Conservation (phyloP, 2,797 vertebrate genomes). For the Antrozous pallidus region DNA sequence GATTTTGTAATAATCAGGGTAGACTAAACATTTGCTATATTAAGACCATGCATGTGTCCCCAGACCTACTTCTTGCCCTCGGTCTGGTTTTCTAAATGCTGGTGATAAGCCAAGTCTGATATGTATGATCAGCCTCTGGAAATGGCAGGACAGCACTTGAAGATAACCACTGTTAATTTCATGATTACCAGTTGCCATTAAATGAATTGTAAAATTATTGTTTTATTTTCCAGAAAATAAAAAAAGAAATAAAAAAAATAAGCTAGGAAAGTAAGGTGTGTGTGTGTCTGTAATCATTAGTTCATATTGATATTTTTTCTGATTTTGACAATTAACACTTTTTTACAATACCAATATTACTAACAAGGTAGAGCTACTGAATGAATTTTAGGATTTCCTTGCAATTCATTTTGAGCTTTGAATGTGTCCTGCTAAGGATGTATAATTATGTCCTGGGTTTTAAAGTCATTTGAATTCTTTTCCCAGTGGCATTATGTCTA, state of each 20-base stretch:
- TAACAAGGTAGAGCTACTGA: neutral
- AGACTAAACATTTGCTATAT: constrained; percentile 88
- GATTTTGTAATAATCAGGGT: constrained; percentile 81
- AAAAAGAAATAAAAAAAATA: no score
- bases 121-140: neutral
- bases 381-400: constrained; percentile 10
- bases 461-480: neutral
- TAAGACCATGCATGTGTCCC: constrained; percentile 82
- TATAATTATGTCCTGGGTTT: neutral
- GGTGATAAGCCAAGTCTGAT: constrained; percentile 73
- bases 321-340: neutral
- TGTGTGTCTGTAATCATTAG: neutral
- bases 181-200: neutral
- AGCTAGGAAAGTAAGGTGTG: neutral
- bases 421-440: neutral
- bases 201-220: constrained; percentile 46
- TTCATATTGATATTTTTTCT: neutral
- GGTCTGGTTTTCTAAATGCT: constrained; percentile 83
- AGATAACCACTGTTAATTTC: neutral
- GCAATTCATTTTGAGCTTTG: neutral
- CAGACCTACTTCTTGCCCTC: constrained; percentile 75
- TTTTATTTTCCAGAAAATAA: constrained; percentile 85
- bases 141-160: neutral
- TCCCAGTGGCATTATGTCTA: neutral
- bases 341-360: neutral